Percentiles rank a stretch among this genome's conserved stretches.
phyloP scores from a whole-genome alignment of 2,888 invertebrate species.

The Pogonocherus hispidulus region DNA sequence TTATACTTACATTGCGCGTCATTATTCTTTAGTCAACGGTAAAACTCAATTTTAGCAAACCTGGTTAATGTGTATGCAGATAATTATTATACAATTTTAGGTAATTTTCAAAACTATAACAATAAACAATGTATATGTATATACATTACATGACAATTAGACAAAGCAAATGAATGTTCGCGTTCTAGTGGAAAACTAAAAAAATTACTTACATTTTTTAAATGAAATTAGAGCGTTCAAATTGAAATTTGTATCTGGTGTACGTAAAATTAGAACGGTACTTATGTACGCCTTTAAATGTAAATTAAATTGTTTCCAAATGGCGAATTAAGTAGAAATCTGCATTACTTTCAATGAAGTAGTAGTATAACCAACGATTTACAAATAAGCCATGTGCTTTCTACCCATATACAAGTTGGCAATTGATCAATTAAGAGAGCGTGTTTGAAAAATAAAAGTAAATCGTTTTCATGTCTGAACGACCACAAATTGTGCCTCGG shows the following conservation, averaged over 20 bases:
- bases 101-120: too few relatives aligned
- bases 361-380: constrained; percentile 23
- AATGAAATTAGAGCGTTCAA: constrained; percentile 3
- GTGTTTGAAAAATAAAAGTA: constrained; percentile 16
- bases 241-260: constrained; percentile 9
- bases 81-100: too few relatives aligned
- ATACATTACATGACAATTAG: too few relatives aligned
- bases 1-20: too few relatives aligned
- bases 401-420: constrained; percentile 15
- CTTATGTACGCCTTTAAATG: constrained; percentile 14
- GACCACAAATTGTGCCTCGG: neutral
- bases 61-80: too few relatives aligned
- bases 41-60: too few relatives aligned
- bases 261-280: constrained; percentile 20
- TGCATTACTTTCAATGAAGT: constrained; percentile 19
- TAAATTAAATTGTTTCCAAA: constrained; percentile 19
- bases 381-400: constrained; percentile 24
- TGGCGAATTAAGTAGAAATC: constrained; percentile 30
- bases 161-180: too few relatives aligned
- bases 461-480: neutral
- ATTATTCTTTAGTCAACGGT: too few relatives aligned
- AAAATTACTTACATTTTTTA: neutral
- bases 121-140: too few relatives aligned
- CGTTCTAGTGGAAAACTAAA: neutral
- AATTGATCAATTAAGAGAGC: constrained; percentile 9